Base-by-base conservation (phyloP, 2,797 vertebrate genomes). In the Sebastolobus altivelis region DNA sequence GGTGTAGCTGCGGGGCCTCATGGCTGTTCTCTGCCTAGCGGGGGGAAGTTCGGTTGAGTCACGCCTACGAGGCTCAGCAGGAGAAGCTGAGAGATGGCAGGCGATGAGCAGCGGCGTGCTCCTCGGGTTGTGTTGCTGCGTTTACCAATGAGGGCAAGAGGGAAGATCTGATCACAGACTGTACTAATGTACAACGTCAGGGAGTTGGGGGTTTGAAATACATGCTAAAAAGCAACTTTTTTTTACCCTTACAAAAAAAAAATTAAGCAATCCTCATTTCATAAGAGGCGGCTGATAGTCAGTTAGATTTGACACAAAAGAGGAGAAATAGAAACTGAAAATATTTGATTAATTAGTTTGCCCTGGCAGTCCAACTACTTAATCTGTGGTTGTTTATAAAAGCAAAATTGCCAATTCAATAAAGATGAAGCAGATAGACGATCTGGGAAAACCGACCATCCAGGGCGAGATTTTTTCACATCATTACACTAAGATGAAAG, bases 11-110 rank as follows among this genome's bases (percentile, higher is more conserved):
- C 56, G 6, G 93, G 93, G 91, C 79, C 81, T 65, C 80, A 0
- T 63, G 85, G 90, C 79, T 85, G 85, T 77, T 91, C 88, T 71
- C 73, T 49, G 87, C 85, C 88, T 62, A 25, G 88, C 79, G 6
- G 90, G 89, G 78, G 84, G 87, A 85, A 46, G 80, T 66, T 86
- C n/a, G 69, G 78, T 83, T 67, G 85, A 92, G 90, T 92, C 91
- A 86, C 83, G 88, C 92, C 92, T 69, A 80, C 72, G 27, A 77
- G 25, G 79, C 89, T 43, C 91, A 68, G 91, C 84, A 1, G 86
- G 92, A 38, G 76, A 63, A 58, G 67, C 49, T 0, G 56, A 77
- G 82, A 80, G 87, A 84, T 74, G 79, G 82, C 80, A 85, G 78
- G 83, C 75, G 10, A 61, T 4, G 78, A 87, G 77, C 75, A 65